A percentile compares a stretch with the other conserved stretches of the same genome.
These are phyloP conservation scores for Carassius gibelio DNA, from an alignment of 2,113 vertebrate genomes.

Conservation along the genomic window DNA sequence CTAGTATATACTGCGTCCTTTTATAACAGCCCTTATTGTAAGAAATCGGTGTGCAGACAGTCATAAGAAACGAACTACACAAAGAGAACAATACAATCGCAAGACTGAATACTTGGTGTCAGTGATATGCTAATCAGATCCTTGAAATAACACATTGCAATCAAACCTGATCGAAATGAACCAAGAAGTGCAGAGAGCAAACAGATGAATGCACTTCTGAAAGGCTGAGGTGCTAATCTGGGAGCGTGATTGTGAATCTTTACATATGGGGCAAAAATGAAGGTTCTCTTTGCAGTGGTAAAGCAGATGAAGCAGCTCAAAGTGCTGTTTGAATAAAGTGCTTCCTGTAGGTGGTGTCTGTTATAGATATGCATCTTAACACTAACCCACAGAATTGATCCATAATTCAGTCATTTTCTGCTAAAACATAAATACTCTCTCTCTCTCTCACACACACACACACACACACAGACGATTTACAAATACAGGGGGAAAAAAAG, in stretches of 20 bases:
- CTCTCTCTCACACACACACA: background rate
- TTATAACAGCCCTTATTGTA: constrained; percentile 40
- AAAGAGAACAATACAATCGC: background rate
- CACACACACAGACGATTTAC: background rate
- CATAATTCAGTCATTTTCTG: constrained; percentile 26
- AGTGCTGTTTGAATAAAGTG: constrained; percentile 76
- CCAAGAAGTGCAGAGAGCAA: background rate
- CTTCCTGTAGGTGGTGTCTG: constrained; percentile 62
- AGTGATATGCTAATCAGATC: background rate
- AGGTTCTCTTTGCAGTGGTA: no score
- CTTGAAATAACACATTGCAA: constrained; percentile 8
- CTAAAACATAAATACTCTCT: background rate
- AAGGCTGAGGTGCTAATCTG: constrained; percentile 22
- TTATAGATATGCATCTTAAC: constrained; percentile 12
- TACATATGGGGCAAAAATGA: no score
- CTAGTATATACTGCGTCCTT: background rate
- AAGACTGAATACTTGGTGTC: constrained; percentile 1
- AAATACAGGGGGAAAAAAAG: no score
- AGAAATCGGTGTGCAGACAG: constrained; percentile 1
- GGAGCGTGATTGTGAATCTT: no score
- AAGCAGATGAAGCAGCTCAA: constrained; percentile 47
- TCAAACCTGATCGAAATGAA: background rate
- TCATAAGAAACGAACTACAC: no score
- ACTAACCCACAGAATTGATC: constrained; percentile 29
- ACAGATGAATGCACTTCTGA: constrained; percentile 17